phyloP scores from a whole-genome alignment of 1,140 invertebrate genomes.

The Drosophila biarmipes region DNA sequence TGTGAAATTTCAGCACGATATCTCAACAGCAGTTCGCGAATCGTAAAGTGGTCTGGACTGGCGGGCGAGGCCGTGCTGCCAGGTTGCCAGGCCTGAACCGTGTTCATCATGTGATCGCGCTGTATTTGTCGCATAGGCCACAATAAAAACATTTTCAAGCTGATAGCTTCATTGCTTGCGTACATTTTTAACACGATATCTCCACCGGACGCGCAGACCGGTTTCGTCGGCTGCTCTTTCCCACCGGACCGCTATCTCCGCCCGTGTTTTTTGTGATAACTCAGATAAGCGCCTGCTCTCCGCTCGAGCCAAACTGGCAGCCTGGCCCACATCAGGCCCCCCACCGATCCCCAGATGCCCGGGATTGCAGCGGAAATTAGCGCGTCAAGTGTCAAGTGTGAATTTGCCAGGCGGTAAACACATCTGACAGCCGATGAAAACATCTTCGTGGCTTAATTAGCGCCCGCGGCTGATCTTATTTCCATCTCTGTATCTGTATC shows the following conservation, averaged over 20 bases:
- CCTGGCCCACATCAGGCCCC: slow-evolving; percentile 20
- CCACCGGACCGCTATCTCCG: slow-evolving; percentile 19
- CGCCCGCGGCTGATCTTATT: slow-evolving; percentile 58
- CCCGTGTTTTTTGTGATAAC: slow-evolving; percentile 16
- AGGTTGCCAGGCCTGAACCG: slow-evolving; percentile 1
- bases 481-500: no score
- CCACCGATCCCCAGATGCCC: background rate
- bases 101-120: slow-evolving; percentile 34
- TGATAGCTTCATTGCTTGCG: slow-evolving; percentile 75
- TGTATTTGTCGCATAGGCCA: slow-evolving; percentile 37
- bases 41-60: slow-evolving; percentile 55
- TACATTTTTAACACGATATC: slow-evolving; percentile 79
- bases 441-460: slow-evolving; percentile 69
- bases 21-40: slow-evolving; percentile 50
- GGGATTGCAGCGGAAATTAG: slow-evolving; percentile 69
- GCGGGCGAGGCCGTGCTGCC: slow-evolving; percentile 28
- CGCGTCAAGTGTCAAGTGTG: slow-evolving; percentile 77
- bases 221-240: slow-evolving; percentile 19
- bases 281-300: slow-evolving; percentile 37
- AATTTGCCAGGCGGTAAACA: slow-evolving; percentile 76
- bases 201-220: slow-evolving; percentile 35
- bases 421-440: slow-evolving; percentile 67
- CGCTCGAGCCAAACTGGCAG: slow-evolving; percentile 13
- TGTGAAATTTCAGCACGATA: slow-evolving; percentile 81
- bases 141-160: slow-evolving; percentile 75